These are phyloP conservation scores for Odontophorus gujanensis DNA, from an alignment of 2,113 vertebrate species.

Conservation along the genomic window DNA sequence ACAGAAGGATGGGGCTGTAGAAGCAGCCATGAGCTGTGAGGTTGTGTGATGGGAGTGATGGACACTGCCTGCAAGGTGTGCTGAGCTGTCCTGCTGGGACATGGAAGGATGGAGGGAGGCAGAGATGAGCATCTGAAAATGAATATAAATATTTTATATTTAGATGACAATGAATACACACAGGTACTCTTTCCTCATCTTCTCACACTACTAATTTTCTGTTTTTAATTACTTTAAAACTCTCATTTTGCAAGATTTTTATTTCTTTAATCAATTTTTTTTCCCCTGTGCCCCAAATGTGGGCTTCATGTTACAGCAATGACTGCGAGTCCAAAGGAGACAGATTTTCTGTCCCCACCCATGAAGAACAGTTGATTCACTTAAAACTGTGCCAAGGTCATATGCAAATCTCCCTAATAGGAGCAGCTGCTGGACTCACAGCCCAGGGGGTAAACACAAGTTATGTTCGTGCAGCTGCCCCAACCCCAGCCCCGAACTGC, in stretches of 20 bases:
- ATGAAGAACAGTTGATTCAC: constrained; percentile 27
- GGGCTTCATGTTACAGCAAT: neutral
- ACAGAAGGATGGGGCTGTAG: neutral
- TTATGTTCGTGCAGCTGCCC: neutral
- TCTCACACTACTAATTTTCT: neutral
- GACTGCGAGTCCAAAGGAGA: neutral
- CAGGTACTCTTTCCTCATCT: neutral
- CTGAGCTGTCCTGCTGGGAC: neutral
- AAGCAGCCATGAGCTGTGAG: neutral
- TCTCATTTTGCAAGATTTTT: neutral
- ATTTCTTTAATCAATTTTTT: neutral
- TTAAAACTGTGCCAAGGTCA: neutral
- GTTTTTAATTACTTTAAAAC: neutral
- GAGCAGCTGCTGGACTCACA: constrained; percentile 53
- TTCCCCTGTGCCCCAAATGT: neutral
- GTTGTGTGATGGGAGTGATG: neutral
- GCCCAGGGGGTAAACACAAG: constrained; percentile 56
- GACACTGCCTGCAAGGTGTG: neutral
- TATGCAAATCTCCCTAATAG: constrained; percentile 28
- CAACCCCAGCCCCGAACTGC: neutral
- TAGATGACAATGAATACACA: neutral
- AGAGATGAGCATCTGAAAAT: neutral
- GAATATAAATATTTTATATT: neutral
- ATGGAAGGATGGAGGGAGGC: neutral
- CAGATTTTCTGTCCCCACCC: constrained; percentile 61